Evolutionary conservation across 2,888 invertebrate genomes (phyloP), one percentile per base, ranked within the genome.

Genomic region (Rhabditophanes sp.): DNA sequence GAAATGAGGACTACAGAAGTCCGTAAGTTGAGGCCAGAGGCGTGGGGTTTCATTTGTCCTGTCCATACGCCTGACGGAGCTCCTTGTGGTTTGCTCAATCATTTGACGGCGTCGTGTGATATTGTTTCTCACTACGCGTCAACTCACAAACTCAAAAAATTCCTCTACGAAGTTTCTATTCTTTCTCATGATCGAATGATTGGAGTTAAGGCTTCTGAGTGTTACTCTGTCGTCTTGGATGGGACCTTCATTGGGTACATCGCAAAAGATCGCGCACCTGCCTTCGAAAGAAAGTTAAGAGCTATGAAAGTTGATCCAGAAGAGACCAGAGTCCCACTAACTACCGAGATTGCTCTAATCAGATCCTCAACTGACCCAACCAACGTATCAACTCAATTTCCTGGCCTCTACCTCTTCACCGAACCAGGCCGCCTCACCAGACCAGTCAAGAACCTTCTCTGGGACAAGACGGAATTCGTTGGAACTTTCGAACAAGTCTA

Each of bases 31-130:
- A 70, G 85, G 25, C 90, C 93, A 0, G 96, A 99, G 69, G 87
- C 90, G 23, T 99, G 90, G 90, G 96, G 93, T 33, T 99, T 93
- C 68, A 80, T 99, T 61, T 99, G 96, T 62, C 93, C 96, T 1
- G 93, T 96, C 0, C 90, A 99, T 68, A 93, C 93, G 0, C 96
- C 96, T 25, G 96, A 96, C 69, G 96, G 96, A 1, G 74, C 83
- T 1, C 93, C 93, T 1, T 58, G 59, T 69, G 96, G 96, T 1
- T 74, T 96, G 35, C 74, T 99, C 26, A 96, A 93, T 73, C 96
- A 99, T 67, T 73, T 96, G 55, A 78, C 88, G 0, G 77, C 80
- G 56, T 72, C 76, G 27, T 87, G n/a, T n/a, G n/a, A n/a, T n/a
- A 48, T 61, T 24, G 46, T 52, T 6, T 56, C 57, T 5, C 48